phyloP scores from a whole-genome alignment of 1,140 invertebrate genomes.

The Palaemon carinicauda region DNA sequence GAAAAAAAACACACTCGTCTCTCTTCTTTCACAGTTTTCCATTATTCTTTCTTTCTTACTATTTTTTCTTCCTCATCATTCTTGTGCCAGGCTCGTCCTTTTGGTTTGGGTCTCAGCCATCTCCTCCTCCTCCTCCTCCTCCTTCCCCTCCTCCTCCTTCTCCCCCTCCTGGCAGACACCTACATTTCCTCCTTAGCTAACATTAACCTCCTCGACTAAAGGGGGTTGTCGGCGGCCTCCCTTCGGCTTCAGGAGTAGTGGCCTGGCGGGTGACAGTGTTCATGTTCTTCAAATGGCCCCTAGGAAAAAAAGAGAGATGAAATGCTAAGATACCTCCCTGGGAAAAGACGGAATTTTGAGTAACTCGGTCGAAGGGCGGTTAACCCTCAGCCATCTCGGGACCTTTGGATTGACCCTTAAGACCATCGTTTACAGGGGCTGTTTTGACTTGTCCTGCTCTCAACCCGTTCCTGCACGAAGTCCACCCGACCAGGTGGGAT shows the following conservation, averaged over 20 bases:
- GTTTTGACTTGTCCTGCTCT: background rate
- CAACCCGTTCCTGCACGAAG: background rate
- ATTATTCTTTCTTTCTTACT: background rate
- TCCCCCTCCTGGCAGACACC: background rate
- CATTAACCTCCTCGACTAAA: background rate
- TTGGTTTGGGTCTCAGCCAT: background rate
- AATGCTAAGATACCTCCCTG: background rate
- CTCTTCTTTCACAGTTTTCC: background rate
- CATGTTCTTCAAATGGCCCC: constrained; percentile 21
- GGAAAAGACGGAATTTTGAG: constrained; percentile 18
- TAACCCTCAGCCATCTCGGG: background rate
- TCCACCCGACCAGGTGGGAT: constrained; percentile 8
- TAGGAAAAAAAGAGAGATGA: constrained; percentile 16
- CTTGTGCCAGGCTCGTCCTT: background rate
- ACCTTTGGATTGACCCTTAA: background rate
- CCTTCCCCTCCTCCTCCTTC: background rate
- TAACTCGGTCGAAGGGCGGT: background rate
- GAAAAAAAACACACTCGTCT: rapidly evolving
- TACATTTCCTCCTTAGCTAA: background rate
- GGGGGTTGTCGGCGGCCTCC: background rate
- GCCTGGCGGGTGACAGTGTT: constrained; percentile 24
- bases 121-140: background rate
- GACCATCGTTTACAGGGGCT: background rate
- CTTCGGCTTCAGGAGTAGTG: background rate
- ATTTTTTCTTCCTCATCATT: background rate